These are phyloP conservation scores for Scaptomyza caliginosa DNA, from an alignment of 2,888 invertebrate genomes.

Conservation along the genomic window DNA sequence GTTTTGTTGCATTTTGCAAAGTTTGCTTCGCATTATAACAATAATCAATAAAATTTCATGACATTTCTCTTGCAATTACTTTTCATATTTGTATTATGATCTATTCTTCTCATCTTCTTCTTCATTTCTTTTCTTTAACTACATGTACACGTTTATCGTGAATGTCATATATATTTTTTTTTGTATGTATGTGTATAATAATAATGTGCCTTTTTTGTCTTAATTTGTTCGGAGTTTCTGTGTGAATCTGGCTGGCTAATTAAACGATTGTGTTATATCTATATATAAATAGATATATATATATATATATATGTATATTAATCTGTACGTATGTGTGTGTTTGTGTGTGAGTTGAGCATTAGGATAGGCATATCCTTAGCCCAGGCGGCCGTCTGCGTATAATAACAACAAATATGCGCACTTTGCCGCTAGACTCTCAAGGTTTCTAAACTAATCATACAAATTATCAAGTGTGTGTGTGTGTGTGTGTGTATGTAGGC, in stretches of 20 bases:
- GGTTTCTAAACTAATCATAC: constrained; percentile 58
- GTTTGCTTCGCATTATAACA: constrained; percentile 81
- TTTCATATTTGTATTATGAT: constrained; percentile 6
- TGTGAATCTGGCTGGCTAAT: constrained; percentile 37
- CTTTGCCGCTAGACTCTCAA: constrained; percentile 57
- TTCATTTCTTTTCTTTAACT: constrained; percentile 7
- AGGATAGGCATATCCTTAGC: constrained; percentile 46
- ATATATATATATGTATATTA: constrained; percentile 7
- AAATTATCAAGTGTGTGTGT: constrained; percentile 62
- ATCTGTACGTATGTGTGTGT: constrained; percentile 16
- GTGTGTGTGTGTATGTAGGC: constrained; percentile 14
- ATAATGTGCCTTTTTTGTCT: constrained; percentile 42
- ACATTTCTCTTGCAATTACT: constrained; percentile 65
- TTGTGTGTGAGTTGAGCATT: constrained; percentile 38
- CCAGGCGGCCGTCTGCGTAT: constrained; percentile 30
- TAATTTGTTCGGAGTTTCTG: constrained; percentile 34
- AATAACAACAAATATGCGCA: constrained; percentile 48
- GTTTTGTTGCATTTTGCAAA: constrained; percentile 22
- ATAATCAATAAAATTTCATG: constrained; percentile 77
- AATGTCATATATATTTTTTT: too few species aligned
- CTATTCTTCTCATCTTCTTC: too few species aligned
- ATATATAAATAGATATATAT: too few species aligned
- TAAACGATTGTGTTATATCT: constrained; percentile 32
- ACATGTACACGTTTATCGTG: constrained; percentile 12
- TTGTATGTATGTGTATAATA: constrained; percentile 13